phyloP scores from a whole-genome alignment of 2,113 vertebrate species.

The Myrmecobius fasciatus region DNA sequence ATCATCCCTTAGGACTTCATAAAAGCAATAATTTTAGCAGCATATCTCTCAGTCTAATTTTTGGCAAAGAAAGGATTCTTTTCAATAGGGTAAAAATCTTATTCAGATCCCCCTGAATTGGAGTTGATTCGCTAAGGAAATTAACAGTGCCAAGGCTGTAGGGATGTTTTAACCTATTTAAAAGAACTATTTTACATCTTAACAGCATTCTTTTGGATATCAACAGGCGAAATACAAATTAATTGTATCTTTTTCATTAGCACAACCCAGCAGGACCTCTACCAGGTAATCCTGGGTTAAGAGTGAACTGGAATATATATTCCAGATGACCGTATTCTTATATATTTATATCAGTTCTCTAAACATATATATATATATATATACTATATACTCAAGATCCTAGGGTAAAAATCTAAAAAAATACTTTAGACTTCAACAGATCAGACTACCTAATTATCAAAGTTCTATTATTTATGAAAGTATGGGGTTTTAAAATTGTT shows the following conservation, averaged over 20 bases:
- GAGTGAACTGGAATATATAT: constrained; percentile 15
- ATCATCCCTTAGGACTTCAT: not conserved
- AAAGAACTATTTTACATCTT: not conserved
- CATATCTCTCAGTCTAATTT: not conserved
- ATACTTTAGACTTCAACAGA: constrained; percentile 4
- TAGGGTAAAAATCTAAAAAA: too few relatives aligned
- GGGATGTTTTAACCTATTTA: not conserved
- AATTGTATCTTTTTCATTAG: not conserved
- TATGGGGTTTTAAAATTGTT: not conserved
- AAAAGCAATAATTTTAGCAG: not conserved
- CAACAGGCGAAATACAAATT: not conserved
- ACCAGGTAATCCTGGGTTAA: not conserved
- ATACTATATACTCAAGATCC: too few relatives aligned
- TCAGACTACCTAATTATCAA: not conserved
- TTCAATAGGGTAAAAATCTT: constrained; percentile 14
- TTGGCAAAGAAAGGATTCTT: constrained; percentile 28
- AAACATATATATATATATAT: too few relatives aligned
- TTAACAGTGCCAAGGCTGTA: not conserved
- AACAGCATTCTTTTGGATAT: not conserved
- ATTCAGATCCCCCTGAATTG: not conserved
- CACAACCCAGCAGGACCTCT: not conserved
- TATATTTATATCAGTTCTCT: too few relatives aligned
- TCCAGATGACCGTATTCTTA: too few relatives aligned
- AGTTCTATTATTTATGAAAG: constrained; percentile 38
- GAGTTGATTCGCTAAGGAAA: not conserved